Conservation (phyloP, 1,140 invertebrate genomes). For the Papilio polyxenes region DNA sequence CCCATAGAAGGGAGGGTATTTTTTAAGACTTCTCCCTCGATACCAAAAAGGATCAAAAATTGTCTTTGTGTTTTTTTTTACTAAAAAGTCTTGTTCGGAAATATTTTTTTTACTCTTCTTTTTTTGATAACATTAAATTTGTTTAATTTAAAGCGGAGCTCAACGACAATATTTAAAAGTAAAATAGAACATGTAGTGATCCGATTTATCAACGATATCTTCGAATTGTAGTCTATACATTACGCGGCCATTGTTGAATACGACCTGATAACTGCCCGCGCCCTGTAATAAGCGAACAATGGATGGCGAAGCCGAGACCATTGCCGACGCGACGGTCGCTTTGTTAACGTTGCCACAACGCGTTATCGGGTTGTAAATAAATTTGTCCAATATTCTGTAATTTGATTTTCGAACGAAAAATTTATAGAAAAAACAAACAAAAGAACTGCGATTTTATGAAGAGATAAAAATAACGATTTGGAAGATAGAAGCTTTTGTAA, state of each 20-base stretch:
- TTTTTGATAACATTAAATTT: too few species aligned
- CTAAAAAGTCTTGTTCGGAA: too few species aligned
- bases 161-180: not conserved
- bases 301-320: not conserved
- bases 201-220: constrained; percentile 5
- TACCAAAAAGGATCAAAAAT: too few species aligned
- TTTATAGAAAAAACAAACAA: not conserved
- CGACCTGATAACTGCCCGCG: constrained; percentile 8
- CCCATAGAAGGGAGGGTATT: too few species aligned
- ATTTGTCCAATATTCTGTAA: not conserved
- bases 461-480: constrained; percentile 3
- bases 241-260: constrained; percentile 17
- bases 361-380: constrained; percentile 18
- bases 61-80: too few species aligned
- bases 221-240: not conserved
- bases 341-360: not conserved
- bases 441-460: not conserved
- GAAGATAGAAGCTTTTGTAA: not conserved
- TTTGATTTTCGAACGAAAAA: not conserved
- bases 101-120: too few species aligned
- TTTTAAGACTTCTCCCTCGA: too few species aligned
- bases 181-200: not conserved
- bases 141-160: not conserved
- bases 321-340: not conserved
- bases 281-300: not conserved